phyloP scores from a whole-genome alignment of 1,140 invertebrate species.

The Coenobita brevimanus region DNA sequence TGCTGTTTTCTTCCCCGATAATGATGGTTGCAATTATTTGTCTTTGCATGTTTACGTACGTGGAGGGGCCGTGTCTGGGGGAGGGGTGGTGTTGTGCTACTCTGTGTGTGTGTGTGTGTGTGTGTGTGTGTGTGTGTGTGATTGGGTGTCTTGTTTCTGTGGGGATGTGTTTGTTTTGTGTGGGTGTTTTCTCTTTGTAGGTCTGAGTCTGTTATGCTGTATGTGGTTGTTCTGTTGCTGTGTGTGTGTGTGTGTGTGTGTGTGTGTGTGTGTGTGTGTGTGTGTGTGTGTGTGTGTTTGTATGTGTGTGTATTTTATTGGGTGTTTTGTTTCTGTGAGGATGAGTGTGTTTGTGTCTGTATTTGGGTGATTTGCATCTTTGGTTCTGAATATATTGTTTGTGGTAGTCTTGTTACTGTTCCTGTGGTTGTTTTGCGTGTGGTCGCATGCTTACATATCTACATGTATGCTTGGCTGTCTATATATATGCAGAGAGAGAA shows the following conservation, averaged over 20 bases:
- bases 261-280: background rate
- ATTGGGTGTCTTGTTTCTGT: background rate
- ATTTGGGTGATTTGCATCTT: background rate
- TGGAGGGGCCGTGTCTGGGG: background rate
- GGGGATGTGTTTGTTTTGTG: background rate
- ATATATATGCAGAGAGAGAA: too few species aligned
- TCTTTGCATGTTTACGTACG: background rate
- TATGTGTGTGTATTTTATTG: background rate
- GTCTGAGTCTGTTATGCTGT: too few species aligned
- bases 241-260: too few species aligned
- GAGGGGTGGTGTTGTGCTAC: too few species aligned
- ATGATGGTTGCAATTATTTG: constrained; percentile 38
- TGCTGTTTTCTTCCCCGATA: constrained; percentile 44
- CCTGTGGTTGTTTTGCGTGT: background rate
- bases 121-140: background rate
- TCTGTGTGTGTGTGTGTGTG: constrained; percentile 3
- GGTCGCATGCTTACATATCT: background rate
- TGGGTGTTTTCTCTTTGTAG: too few species aligned
- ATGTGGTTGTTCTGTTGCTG: too few species aligned
- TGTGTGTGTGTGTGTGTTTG: constrained; percentile 6
- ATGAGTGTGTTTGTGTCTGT: background rate
- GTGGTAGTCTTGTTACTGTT: too few species aligned
- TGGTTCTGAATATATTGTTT: too few species aligned
- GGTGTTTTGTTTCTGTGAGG: background rate
- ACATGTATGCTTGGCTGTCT: background rate